These are phyloP conservation scores for Hippolais icterina DNA, from an alignment of 2,113 vertebrate species.

Conservation along the genomic window DNA sequence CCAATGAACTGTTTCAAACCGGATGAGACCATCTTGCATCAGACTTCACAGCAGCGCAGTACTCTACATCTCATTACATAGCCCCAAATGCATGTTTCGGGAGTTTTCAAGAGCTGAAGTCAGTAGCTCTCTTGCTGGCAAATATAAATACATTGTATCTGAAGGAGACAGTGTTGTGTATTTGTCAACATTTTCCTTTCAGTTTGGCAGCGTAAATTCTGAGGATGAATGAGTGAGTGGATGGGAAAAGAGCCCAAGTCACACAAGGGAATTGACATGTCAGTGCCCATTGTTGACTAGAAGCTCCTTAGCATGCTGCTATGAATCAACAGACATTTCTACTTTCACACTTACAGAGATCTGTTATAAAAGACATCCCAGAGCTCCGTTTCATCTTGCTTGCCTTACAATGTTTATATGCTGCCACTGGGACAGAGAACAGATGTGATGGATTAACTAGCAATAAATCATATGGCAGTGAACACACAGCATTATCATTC, in stretches of 20 bases:
- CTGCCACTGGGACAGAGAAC: constrained; percentile 56
- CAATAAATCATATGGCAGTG: constrained; percentile 55
- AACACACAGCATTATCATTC: constrained; percentile 35
- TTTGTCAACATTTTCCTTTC: constrained; percentile 44
- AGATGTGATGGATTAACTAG: constrained; percentile 66
- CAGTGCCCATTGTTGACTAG: constrained; percentile 50
- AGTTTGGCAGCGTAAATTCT: constrained; percentile 21
- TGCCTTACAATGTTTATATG: constrained; percentile 59
- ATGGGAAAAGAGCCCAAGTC: not conserved
- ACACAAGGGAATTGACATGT: constrained; percentile 36
- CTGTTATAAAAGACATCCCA: constrained; percentile 51
- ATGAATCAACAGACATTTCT: constrained; percentile 44
- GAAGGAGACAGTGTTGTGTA: not conserved
- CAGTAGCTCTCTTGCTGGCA: not conserved
- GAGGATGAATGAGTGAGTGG: not conserved
- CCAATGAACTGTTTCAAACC: not conserved
- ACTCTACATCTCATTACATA: not conserved
- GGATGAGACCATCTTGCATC: not conserved
- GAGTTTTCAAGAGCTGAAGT: not conserved
- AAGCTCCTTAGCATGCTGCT: constrained; percentile 26
- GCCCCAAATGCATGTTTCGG: fast-evolving
- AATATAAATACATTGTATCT: constrained; percentile 9
- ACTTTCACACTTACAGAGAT: constrained; percentile 46
- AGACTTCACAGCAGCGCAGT: not conserved
- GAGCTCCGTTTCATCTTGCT: constrained; percentile 55